Conservation (phyloP, 2,797 vertebrate species). For the Erethizon dorsatum region DNA sequence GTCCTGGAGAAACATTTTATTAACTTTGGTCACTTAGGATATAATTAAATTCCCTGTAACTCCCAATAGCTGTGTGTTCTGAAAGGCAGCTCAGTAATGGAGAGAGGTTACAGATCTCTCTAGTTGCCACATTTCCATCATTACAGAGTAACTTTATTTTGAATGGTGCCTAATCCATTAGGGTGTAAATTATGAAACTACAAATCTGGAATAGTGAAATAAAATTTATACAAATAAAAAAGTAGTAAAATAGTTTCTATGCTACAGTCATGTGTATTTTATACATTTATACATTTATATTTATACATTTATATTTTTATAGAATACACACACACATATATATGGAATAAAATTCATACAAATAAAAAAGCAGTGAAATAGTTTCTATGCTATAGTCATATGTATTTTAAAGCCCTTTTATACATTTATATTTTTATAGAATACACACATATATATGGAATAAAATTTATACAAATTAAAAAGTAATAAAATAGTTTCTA, state of each 20-base stretch:
- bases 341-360: no score
- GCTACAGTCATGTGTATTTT: not conserved
- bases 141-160: not conserved
- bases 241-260: not conserved
- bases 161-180: not conserved
- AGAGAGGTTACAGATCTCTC: slow-evolving; percentile 16
- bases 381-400: not conserved
- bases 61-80: not conserved
- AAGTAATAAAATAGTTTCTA: no score
- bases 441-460: not conserved
- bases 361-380: not conserved
- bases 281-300: not conserved
- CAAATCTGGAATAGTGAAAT: not conserved
- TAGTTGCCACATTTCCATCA: not conserved
- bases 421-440: slow-evolving; percentile 37
- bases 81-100: not conserved
- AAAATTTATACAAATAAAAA: slow-evolving; percentile 29
- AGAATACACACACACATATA: not conserved
- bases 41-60: slow-evolving; percentile 11
- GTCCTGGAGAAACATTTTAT: not conserved
- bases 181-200: not conserved
- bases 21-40: not conserved
- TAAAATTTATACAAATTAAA: no score
- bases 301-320: slow-evolving; percentile 28
- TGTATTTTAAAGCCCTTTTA: not conserved